Percentiles rank a stretch among this genome's conserved stretches.
phyloP scores from a whole-genome alignment of 2,113 vertebrate species.

The Leuciscus idus region DNA sequence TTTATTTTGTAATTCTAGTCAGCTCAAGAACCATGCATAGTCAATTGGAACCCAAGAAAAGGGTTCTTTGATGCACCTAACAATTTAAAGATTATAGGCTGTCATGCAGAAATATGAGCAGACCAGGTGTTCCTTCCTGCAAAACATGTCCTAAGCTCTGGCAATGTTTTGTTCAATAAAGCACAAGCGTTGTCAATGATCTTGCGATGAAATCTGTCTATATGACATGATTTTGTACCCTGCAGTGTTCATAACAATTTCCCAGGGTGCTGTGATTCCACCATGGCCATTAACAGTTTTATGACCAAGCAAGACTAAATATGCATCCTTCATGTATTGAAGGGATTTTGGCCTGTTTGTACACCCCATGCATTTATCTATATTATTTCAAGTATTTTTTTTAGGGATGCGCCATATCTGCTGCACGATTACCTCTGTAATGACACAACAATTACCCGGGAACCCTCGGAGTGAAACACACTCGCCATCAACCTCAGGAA shows the following conservation, averaged over 20 bases:
- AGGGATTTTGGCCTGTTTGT: slow-evolving; percentile 45
- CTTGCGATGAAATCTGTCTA: slow-evolving; percentile 37
- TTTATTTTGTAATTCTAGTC: not conserved
- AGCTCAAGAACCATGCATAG: not conserved
- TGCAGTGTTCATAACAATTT: slow-evolving; percentile 50
- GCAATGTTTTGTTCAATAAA: not conserved
- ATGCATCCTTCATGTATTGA: not conserved
- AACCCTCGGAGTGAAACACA: slow-evolving; percentile 41
- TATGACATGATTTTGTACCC: slow-evolving; percentile 40
- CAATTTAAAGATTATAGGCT: not conserved
- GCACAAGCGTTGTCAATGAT: slow-evolving; percentile 38
- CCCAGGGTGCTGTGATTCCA: slow-evolving; percentile 40
- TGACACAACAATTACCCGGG: slow-evolving; percentile 57
- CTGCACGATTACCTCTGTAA: slow-evolving; percentile 61
- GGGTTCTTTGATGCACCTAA: not conserved
- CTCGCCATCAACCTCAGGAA: slow-evolving; percentile 39
- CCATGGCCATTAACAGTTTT: slow-evolving; percentile 45
- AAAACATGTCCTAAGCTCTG: slow-evolving; percentile 11
- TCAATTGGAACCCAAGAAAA: not conserved
- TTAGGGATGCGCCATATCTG: slow-evolving; percentile 29
- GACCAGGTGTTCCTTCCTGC: not conserved
- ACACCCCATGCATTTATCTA: slow-evolving; percentile 35
- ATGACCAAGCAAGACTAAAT: not conserved
- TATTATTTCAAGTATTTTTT: slow-evolving; percentile 22
- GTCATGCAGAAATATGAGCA: slow-evolving; percentile 1